A percentile compares a stretch with the other conserved stretches of the same genome.
phyloP scores from a whole-genome alignment of 2,113 vertebrate species.

The Morone saxatilis region DNA sequence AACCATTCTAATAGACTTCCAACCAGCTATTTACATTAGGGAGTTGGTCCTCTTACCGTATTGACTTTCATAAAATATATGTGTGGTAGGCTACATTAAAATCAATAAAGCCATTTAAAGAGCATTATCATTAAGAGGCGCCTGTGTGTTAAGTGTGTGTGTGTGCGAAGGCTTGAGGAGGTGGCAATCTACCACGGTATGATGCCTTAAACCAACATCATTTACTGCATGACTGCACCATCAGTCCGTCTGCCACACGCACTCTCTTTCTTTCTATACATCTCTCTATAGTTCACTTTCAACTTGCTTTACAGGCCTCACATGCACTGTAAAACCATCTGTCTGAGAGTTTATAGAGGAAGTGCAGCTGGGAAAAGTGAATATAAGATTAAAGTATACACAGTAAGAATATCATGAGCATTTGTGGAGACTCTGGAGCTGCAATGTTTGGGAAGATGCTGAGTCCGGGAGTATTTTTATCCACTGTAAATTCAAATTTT shows the following conservation, averaged over 20 bases:
- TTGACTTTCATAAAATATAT: constrained; percentile 82
- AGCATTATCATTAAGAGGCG: constrained; percentile 81
- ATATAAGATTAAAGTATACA: background rate
- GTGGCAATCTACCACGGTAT: constrained; percentile 52
- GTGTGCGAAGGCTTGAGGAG: constrained; percentile 42
- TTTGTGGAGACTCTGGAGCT: background rate
- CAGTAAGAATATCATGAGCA: constrained; percentile 5
- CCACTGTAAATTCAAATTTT: background rate
- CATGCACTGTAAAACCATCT: background rate
- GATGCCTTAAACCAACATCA: constrained; percentile 81
- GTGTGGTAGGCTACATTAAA: constrained; percentile 77
- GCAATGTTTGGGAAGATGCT: background rate
- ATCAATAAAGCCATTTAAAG: constrained; percentile 84
- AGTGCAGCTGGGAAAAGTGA: constrained; percentile 1
- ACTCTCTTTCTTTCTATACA: constrained; percentile 18
- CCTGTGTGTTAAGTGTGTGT: constrained; percentile 66
- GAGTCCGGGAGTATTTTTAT: background rate
- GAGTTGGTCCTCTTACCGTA: constrained; percentile 71
- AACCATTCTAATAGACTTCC: constrained; percentile 80
- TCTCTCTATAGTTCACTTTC: constrained; percentile 50
- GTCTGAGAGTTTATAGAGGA: background rate
- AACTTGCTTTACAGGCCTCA: constrained; percentile 22
- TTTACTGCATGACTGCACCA: constrained; percentile 77
- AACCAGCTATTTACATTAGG: constrained; percentile 75
- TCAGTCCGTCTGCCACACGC: constrained; percentile 41